Conservation (phyloP, 2,113 vertebrate species). For the Tachycineta bicolor region DNA sequence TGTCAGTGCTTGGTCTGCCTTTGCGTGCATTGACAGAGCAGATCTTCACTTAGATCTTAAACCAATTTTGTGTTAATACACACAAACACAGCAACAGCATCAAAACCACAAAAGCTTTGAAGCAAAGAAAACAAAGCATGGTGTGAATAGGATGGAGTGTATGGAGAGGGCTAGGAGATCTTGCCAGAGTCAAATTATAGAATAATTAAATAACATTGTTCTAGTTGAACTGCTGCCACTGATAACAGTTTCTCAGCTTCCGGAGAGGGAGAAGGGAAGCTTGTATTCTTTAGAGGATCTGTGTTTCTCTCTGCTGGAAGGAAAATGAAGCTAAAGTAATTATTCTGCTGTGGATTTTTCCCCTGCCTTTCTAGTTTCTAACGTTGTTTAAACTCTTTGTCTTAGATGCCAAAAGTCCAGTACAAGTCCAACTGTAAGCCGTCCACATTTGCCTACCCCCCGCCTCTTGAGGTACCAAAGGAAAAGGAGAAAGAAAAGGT, state of each 20-base stretch:
- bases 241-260: conserved; percentile 54
- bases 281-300: conserved; percentile 30
- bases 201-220: conserved; percentile 69
- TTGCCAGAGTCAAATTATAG: conserved; percentile 50
- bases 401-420: conserved; percentile 98
- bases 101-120: conserved; percentile 1
- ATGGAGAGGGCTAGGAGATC: neutral
- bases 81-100: conserved; percentile 22
- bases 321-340: conserved; percentile 51
- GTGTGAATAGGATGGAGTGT: neutral
- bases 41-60: conserved; percentile 19
- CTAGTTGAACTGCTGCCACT: conserved; percentile 49
- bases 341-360: neutral
- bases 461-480: conserved; percentile 96
- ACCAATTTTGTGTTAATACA: neutral
- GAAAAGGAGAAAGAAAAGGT: conserved; percentile 99
- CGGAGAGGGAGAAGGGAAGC: conserved; percentile 45
- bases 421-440: conserved; percentile 99
- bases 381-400: neutral
- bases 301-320: conserved; percentile 45
- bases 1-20: neutral
- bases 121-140: conserved; percentile 26
- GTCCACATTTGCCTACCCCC: conserved; percentile 97
- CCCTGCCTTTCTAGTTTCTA: neutral
- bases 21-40: neutral